Evolutionary conservation across 1,140 invertebrate genomes (phyloP), one percentile per base, ranked within the genome.

Genomic region (Eupristina koningsbergeri): DNA sequence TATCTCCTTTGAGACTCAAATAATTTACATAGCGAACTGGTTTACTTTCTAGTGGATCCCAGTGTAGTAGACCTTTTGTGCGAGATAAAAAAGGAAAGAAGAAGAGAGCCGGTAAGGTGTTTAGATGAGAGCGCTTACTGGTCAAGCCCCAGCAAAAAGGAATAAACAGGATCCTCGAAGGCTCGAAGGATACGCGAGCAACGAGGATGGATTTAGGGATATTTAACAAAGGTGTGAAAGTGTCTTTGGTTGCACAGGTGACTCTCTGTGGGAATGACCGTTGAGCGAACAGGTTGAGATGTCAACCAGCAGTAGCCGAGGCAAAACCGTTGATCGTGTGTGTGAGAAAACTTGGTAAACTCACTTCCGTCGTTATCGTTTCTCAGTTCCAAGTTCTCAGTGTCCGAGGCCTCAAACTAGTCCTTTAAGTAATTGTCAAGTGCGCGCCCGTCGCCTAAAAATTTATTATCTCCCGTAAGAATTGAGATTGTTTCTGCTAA

Each of bases 231-330:
- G 87, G 85, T 83, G 84, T 86, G 84, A 84, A 86, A 89, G 85
- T 88, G 87, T 89, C 86, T 89, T 87, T 87, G 76, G 84, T 63
- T 85, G 86, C 85, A 91, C 90, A 91, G 90, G 90, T 91, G 90
- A 90, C 89, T 84, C 63, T 8, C 83, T 91, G 90, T 91, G 90
- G 90, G 90, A 91, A 91, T 91, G 90, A 89, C 90, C 90, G 90
- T 91, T 91, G 88, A 71, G 90, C 53, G 19, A 88, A 89, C 90
- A 91, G 90, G 90, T 91, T 91, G 87, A 86, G 80, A 76, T 78
- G 73, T 76, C 71, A 76, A 84, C 41, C 63, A 41, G 45, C 31
- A 36, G 6, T 9, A 34, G 29, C 67, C 50, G 41, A 36, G 39
- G 67, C 79, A 77, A 84, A 80, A 84, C 83, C 83, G 83, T 84